These are phyloP conservation scores for Endomychus coccineus DNA, from an alignment of 2,888 invertebrate genomes.

Conservation along the genomic window DNA sequence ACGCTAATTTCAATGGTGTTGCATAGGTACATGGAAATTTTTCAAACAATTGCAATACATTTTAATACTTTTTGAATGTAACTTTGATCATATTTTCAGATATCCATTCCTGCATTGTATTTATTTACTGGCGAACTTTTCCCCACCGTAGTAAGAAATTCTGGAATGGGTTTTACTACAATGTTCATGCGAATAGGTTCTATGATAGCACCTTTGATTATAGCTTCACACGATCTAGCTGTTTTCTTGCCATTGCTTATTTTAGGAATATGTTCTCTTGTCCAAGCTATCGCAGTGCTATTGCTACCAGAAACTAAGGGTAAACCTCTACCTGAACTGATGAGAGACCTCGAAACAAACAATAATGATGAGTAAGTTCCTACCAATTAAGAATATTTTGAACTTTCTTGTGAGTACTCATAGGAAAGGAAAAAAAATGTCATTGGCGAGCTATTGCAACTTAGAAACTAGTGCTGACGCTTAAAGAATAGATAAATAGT, in stretches of 20 bases:
- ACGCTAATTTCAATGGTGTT: too few relatives aligned
- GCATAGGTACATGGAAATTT: too few relatives aligned
- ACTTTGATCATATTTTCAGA: constrained; percentile 40
- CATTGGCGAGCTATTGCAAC: too few relatives aligned
- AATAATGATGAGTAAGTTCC: too few relatives aligned
- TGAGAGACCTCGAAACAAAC: constrained; percentile 46
- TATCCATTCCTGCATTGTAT: constrained; percentile 54
- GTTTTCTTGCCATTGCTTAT: constrained; percentile 35
- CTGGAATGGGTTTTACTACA: constrained; percentile 65
- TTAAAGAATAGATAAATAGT: too few relatives aligned
- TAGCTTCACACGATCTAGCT: constrained; percentile 29
- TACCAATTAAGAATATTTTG: too few relatives aligned
- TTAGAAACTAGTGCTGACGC: too few relatives aligned
- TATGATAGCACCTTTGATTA: constrained; percentile 48
- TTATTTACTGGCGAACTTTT: constrained; percentile 71
- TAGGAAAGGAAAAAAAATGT: too few relatives aligned
- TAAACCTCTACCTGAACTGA: constrained; percentile 47
- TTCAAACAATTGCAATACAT: too few relatives aligned
- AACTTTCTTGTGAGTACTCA: too few relatives aligned
- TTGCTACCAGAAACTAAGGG: constrained; percentile 41
- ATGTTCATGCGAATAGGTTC: constrained; percentile 73
- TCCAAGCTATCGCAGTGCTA: constrained; percentile 34
- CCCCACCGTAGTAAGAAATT: constrained; percentile 70
- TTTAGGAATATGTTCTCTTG: constrained; percentile 30
- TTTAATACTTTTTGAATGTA: not conserved